Conservation (phyloP, 2,797 vertebrate species). For the Gymnothorax reevesii region DNA sequence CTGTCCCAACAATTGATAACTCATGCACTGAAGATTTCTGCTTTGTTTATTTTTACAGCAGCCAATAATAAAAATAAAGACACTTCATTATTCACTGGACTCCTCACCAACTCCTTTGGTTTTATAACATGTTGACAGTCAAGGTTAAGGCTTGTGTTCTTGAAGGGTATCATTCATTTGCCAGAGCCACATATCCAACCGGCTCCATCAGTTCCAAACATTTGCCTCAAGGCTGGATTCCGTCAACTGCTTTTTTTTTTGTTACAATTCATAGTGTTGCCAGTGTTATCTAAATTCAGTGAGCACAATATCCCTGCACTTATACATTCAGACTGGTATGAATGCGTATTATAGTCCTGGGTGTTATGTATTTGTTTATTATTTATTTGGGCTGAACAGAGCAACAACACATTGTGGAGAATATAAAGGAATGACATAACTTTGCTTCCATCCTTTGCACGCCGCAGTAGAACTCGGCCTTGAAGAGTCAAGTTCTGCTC, state of each 20-base stretch:
- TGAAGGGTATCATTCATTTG: neutral
- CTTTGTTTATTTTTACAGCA: neutral
- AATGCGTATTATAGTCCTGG: neutral
- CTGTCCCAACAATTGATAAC: neutral
- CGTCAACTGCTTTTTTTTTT: neutral
- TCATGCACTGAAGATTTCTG: neutral
- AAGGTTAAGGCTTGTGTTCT: neutral
- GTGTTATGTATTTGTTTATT: neutral
- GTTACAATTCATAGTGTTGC: no score
- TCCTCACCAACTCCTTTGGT: neutral
- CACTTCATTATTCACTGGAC: neutral
- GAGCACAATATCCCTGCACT: neutral
- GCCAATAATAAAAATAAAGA: neutral
- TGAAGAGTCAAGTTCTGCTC: no score
- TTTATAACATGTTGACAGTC: neutral
- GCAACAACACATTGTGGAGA: no score
- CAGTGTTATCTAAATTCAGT: neutral
- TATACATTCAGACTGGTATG: neutral
- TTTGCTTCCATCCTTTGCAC: no score
- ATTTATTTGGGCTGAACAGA: no score
- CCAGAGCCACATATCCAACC: neutral
- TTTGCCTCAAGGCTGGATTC: neutral
- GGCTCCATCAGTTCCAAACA: neutral
- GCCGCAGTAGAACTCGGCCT: no score
- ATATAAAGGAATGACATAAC: no score